Conservation (phyloP, 2,888 invertebrate species). For the Choreutis nemorana region DNA sequence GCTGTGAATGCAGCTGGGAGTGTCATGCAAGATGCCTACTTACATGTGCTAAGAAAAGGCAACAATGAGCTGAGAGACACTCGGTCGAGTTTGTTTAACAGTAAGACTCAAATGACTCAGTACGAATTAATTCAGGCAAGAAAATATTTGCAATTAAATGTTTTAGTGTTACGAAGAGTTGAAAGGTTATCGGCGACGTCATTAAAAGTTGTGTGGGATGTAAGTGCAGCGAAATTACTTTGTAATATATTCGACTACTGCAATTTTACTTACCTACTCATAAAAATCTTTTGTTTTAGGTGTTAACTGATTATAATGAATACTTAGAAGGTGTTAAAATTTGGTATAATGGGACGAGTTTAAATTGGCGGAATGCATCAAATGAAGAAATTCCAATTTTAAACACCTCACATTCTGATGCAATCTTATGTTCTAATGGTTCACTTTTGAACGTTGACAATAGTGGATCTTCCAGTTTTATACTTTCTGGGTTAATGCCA, state of each 20-base stretch:
- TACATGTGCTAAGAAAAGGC: slow-evolving; percentile 51
- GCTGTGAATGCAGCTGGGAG: slow-evolving; percentile 60
- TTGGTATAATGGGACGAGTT: slow-evolving; percentile 55
- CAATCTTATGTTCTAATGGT: slow-evolving; percentile 59
- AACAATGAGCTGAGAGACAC: slow-evolving; percentile 42
- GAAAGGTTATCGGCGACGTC: slow-evolving; percentile 78
- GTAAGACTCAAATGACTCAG: slow-evolving; percentile 67
- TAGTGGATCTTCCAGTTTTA: slow-evolving; percentile 75
- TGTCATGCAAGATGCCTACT: slow-evolving; percentile 59
- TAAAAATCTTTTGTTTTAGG: slow-evolving; percentile 25
- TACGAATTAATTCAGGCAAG: slow-evolving; percentile 82
- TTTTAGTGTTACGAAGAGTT: slow-evolving; percentile 75
- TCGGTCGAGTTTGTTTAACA: slow-evolving; percentile 37
- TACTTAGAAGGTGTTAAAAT: slow-evolving; percentile 76
- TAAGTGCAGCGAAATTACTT: slow-evolving; percentile 44
- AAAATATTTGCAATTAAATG: slow-evolving; percentile 79
- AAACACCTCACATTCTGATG: slow-evolving; percentile 31
- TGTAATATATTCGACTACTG: not conserved
- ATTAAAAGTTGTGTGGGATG: slow-evolving; percentile 83
- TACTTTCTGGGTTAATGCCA: slow-evolving; percentile 79
- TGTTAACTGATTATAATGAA: slow-evolving; percentile 60
- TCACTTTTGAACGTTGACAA: slow-evolving; percentile 74
- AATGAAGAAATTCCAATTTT: slow-evolving; percentile 34
- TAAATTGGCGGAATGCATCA: slow-evolving; percentile 51
- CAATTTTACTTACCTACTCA: not conserved